phyloP scores from a whole-genome alignment of 2,888 invertebrate genomes.

The Herminia tarsipennalis region DNA sequence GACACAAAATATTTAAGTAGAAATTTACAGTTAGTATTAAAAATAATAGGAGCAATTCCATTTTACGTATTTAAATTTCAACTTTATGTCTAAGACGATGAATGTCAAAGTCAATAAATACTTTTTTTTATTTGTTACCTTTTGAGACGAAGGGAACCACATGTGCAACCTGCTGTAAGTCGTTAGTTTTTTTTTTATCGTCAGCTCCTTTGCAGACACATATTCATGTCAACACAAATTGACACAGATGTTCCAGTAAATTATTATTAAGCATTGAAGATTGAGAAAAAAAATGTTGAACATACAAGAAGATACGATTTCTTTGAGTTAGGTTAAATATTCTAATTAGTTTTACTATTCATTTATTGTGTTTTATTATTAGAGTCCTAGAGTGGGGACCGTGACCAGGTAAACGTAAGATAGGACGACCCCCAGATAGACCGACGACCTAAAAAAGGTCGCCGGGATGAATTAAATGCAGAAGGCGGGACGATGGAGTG shows the following conservation, averaged over 20 bases:
- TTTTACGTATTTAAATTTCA: conserved; percentile 34
- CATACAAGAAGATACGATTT: no score
- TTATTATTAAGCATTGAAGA: conserved; percentile 52
- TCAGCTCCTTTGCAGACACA: conserved; percentile 60
- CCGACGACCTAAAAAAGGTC: no score
- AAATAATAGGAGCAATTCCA: conserved; percentile 12
- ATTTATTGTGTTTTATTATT: no score
- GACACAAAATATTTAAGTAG: conserved; percentile 70
- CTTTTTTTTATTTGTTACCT: conserved; percentile 43
- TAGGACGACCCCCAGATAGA: no score
- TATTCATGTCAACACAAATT: conserved; percentile 75
- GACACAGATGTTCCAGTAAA: conserved; percentile 72
- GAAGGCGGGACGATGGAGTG: no score
- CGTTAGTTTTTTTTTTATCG: conserved; percentile 71
- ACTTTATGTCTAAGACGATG: conserved; percentile 29
- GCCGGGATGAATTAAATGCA: no score
- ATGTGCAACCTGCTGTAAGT: conserved; percentile 69
- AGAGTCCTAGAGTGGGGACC: no score
- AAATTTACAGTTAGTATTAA: conserved; percentile 57
- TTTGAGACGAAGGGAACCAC: conserved; percentile 69
- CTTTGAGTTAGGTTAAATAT: no score
- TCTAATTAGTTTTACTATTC: no score
- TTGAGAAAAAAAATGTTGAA: conserved; percentile 26
- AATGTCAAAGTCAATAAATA: conserved; percentile 29
- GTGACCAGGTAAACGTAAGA: no score